phyloP scores from a whole-genome alignment of 2,113 vertebrate genomes.

The Clinocottus analis region DNA sequence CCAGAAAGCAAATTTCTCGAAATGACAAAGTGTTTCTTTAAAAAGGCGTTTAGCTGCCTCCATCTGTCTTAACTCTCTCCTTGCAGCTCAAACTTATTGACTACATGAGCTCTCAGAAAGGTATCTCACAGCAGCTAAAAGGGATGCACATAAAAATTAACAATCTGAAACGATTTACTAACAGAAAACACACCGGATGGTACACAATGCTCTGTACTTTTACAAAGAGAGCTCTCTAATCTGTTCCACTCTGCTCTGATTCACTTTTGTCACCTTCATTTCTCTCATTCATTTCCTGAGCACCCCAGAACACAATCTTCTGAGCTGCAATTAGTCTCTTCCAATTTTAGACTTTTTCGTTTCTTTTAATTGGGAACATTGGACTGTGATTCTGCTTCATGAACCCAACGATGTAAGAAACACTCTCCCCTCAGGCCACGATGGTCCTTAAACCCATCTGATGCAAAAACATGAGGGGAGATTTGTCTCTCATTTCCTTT shows the following conservation, averaged over 20 bases:
- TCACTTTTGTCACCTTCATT: constrained; percentile 35
- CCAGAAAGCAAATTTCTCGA: neutral
- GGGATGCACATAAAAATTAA: constrained; percentile 2
- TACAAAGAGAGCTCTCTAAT: constrained; percentile 17
- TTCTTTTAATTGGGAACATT: constrained; percentile 44
- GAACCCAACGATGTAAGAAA: constrained; percentile 25
- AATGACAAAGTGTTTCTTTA: neutral
- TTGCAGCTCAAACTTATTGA: constrained; percentile 2
- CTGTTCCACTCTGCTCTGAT: constrained; percentile 24
- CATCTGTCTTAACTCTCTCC: neutral
- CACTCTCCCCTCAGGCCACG: neutral
- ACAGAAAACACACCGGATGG: constrained; percentile 14
- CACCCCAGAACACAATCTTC: constrained; percentile 41
- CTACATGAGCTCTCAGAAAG: constrained; percentile 13
- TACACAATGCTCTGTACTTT: neutral
- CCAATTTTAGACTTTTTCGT: constrained; percentile 35
- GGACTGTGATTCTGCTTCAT: constrained; percentile 43
- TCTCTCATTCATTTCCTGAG: constrained; percentile 27
- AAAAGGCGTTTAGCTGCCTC: neutral
- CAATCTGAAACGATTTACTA: constrained; percentile 18
- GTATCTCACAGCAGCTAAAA: neutral
- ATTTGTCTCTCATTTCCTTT: constrained; percentile 11
- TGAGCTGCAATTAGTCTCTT: constrained; percentile 48
- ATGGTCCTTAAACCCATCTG: constrained; percentile 13
- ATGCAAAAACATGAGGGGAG: neutral